A percentile compares a stretch with the other conserved stretches of the same genome.
Evolutionary conservation across 1,140 invertebrate species (phyloP).

Genomic region (Bradynema listronoti): DNA sequence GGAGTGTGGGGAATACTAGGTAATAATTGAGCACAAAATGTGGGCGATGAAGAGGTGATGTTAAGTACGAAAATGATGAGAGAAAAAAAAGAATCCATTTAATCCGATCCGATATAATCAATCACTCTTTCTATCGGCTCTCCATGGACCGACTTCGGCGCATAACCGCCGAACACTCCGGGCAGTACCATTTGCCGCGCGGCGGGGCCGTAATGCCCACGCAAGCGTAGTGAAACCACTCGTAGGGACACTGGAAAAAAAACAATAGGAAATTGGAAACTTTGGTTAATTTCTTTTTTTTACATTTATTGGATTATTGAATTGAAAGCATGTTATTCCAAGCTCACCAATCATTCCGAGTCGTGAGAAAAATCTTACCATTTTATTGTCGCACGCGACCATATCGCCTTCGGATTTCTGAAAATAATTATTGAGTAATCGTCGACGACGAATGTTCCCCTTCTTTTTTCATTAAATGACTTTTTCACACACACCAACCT

Average conservation of each 20-base stretch:
- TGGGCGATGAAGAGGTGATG: too few species aligned
- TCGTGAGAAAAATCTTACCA: constrained; percentile 5
- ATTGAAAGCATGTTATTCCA: too few species aligned
- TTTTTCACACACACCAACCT: constrained; percentile 1
- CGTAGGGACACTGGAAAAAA: constrained; percentile 21
- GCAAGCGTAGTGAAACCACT: constrained; percentile 30
- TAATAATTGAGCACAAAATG: too few species aligned
- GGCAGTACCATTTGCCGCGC: constrained; percentile 24
- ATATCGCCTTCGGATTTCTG: constrained; percentile 26
- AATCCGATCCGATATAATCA: too few species aligned
- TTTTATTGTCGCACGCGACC: constrained; percentile 33
- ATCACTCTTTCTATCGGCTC: too few species aligned
- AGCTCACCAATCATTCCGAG: too few species aligned
- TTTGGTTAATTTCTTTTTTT: neutral
- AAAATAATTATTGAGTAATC: neutral
- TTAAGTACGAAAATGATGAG: too few species aligned
- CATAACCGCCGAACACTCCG: neutral
- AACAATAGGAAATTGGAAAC: neutral
- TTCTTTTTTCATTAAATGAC: neutral
- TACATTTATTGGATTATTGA: too few species aligned
- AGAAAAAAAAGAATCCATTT: too few species aligned
- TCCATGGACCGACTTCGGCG: constrained; percentile 3
- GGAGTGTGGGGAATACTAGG: too few species aligned
- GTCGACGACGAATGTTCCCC: neutral
- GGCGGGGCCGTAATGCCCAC: constrained; percentile 21